phyloP scores from a whole-genome alignment of 2,797 vertebrate genomes.

The Paratrypauchen microcephalus region DNA sequence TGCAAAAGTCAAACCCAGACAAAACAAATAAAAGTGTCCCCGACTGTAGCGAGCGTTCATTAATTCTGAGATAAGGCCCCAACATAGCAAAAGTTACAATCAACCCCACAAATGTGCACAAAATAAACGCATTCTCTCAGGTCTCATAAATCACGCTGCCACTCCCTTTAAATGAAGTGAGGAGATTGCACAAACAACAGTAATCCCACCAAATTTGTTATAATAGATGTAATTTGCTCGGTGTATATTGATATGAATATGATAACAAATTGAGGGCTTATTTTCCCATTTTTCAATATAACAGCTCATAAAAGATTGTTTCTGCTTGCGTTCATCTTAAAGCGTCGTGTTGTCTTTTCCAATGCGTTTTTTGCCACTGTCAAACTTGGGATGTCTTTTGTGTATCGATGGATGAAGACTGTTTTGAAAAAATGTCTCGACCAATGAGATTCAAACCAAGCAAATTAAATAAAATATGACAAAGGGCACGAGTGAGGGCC shows the following conservation, averaged over 20 bases:
- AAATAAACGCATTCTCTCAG: slow-evolving; percentile 6
- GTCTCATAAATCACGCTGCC: slow-evolving; percentile 19
- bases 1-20: slow-evolving; percentile 1
- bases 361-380: neutral
- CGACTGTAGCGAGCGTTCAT: slow-evolving; percentile 7
- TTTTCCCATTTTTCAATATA: slow-evolving; percentile 16
- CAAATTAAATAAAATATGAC: too few relatives aligned
- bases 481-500: too few relatives aligned
- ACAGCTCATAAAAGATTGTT: neutral
- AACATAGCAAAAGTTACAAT: slow-evolving; percentile 8
- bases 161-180: slow-evolving; percentile 12
- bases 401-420: neutral
- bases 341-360: neutral
- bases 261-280: slow-evolving; percentile 20
- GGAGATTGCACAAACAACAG: slow-evolving; percentile 7
- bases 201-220: slow-evolving; percentile 21
- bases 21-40: slow-evolving; percentile 8
- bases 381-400: neutral
- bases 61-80: slow-evolving; percentile 14
- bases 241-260: slow-evolving; percentile 15
- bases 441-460: too few relatives aligned
- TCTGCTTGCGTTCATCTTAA: neutral
- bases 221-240: slow-evolving; percentile 16
- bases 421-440: too few relatives aligned
- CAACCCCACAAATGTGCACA: neutral